A percentile compares a stretch with the other conserved stretches of the same genome.
These are phyloP conservation scores for Pterostichus madidus DNA, from an alignment of 2,888 invertebrate species.

Conservation along the genomic window DNA sequence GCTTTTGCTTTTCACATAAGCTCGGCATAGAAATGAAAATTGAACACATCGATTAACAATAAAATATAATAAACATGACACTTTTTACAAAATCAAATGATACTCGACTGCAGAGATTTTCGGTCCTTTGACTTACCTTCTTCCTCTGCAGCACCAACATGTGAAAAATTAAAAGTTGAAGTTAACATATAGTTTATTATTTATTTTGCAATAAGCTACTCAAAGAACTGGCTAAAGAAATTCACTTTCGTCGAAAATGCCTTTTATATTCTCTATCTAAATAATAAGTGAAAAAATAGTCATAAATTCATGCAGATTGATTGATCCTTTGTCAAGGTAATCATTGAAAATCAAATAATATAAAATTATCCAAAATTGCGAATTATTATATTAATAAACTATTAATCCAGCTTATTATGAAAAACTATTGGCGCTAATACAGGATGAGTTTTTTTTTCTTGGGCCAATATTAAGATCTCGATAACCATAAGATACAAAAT, in stretches of 20 bases:
- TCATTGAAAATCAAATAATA: too few relatives aligned
- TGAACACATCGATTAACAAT: background rate
- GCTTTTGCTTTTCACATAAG: conserved; percentile 24
- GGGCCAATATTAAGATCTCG: too few relatives aligned
- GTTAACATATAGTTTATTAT: conserved; percentile 6
- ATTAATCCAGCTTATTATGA: too few relatives aligned
- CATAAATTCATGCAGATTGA: too few relatives aligned
- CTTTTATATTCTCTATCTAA: too few relatives aligned
- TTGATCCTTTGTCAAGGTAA: background rate
- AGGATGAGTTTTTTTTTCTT: too few relatives aligned
- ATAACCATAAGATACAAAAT: too few relatives aligned
- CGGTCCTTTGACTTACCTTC: conserved; percentile 53
- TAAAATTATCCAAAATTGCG: too few relatives aligned
- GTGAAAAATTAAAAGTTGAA: conserved; percentile 9
- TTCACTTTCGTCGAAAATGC: background rate
- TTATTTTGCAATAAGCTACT: conserved; percentile 60
- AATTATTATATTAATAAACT: too few relatives aligned
- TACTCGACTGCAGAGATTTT: conserved; percentile 30
- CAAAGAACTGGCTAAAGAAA: conserved; percentile 70
- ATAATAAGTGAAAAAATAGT: too few relatives aligned
- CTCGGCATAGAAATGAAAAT: conserved; percentile 28
- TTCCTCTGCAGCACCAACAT: conserved; percentile 38
- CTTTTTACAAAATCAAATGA: conserved; percentile 40
- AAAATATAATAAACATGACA: conserved; percentile 14
- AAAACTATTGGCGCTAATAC: too few relatives aligned